Base-by-base conservation (phyloP, 1,140 invertebrate species). In the Euwallacea fornicatus region DNA sequence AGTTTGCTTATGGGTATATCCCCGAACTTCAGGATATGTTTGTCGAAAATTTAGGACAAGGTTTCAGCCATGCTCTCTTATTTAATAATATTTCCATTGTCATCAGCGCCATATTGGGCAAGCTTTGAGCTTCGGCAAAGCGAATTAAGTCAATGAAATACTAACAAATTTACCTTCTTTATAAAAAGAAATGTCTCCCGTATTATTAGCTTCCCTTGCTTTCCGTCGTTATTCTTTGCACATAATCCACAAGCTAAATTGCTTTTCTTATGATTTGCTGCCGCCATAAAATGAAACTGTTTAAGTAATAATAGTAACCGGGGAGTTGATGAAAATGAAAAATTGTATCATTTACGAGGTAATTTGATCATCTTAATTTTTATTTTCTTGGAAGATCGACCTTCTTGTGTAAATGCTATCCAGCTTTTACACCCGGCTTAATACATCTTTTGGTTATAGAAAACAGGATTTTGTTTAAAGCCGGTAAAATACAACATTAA, bases 261-360 rank as follows among this genome's bases (percentile, higher is more conserved):
- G 47, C 63, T 65, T 65, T 54, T 54, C 46, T 65, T 53, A 65
- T 65, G 63, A 65, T 65, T 65, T 65, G 63, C 63, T 42, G 33
- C 43, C 41, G 9, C 50, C 63, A 65, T 65, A 65, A 65, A 65
- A 65, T 54, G 63, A 54, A 65, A 65, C 63, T 65, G 63, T 65
- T 65, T 53, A 65, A 65, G 50, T 65, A 65, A 65, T 54, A 65
- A 65, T 54, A 65, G 63, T 65, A 53, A 53, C 46, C 8, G 33
- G 63, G 63, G 63, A 65, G 63, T 53, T 54, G 47, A 65, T 54
- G 46, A 65, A 54, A 65, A 65, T 65, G 63, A 65, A 65, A 65
- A 65, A 65, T 65, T 65, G 46, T 65, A 65, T 65, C 47, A 65
- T 65, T 65, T 65, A 65, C 42, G 61, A 63, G 44, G 61, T 50